Base-by-base conservation (phyloP, 35 echinoderm and acorn worm species). In the Hemicentrotus pulcherrimus region DNA sequence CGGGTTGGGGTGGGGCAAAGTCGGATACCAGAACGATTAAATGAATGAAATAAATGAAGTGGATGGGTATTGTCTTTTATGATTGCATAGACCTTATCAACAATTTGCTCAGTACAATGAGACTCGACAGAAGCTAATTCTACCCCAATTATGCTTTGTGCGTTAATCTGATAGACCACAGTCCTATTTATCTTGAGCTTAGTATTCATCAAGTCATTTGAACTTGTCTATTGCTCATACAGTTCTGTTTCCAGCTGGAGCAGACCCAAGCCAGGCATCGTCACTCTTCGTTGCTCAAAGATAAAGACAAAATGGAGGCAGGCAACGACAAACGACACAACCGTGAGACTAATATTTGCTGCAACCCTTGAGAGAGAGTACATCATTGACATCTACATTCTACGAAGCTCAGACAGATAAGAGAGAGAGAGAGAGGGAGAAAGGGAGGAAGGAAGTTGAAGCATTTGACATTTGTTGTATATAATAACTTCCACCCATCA, bases 211-310 rank as follows among this genome's bases (percentile, higher is more conserved):
- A 13, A 16, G 31, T 89, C 87, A 89, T 12, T 32, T 90, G 14
- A 30, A 45, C 15, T 47, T 9, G 19, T 96, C 60, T 90, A 48
- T 46, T 78, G 32, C 48, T 46, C 45, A 28, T 91, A 31, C 85
- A 96, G 96, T 96, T 86, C 96, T 96, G 59, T 96, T 96, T 61
- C 96, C 96, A 89, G 94, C 96, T 91, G 96, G 96, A 41, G 92
- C 96, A 95, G 96, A 96, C 85, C 93, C 86, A 90, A 88, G 96
- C 86, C 96, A 96, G 48, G 86, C 96, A 61, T 50, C 94, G 2
- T 93, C 91, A n/a, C 91, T 93, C 46, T 93, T 52, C n/a, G 91
- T 93, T 58, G 91, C 91, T 58, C 91, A 93, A 47, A 93, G 91
- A 58, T 93, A 93, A 58, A 90, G 12, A 86, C 4, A 30, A 15